Percentiles rank a stretch among this genome's conserved stretches.
Conservation (phyloP, 2,888 invertebrate genomes). For the Lamellibrachia columna region DNA sequence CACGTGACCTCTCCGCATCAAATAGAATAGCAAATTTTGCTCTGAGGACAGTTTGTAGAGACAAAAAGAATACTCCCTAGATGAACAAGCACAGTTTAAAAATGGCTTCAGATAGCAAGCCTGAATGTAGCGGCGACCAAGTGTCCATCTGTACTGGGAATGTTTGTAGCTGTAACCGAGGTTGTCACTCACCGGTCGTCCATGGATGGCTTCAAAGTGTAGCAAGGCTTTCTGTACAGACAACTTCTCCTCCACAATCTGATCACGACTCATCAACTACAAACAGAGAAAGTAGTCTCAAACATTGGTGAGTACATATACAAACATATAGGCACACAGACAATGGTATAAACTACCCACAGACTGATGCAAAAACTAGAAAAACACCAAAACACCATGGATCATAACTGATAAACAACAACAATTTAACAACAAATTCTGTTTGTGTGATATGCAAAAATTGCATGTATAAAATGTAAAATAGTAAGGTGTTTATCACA, state of each 20-base stretch:
- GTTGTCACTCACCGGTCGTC: constrained; percentile 74
- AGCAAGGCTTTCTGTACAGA: constrained; percentile 89
- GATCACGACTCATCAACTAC: constrained; percentile 77
- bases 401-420: neutral
- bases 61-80: too few species aligned
- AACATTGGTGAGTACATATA: neutral
- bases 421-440: neutral
- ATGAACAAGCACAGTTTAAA: too few species aligned
- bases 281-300: neutral
- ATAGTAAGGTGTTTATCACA: neutral
- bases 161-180: neutral
- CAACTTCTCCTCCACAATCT: constrained; percentile 88
- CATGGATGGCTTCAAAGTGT: constrained; percentile 87
- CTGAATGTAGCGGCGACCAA: too few species aligned
- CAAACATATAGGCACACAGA: neutral
- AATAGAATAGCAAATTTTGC: too few species aligned
- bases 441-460: too few species aligned
- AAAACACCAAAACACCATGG: neutral
- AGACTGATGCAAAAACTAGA: neutral
- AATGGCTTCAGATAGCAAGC: too few species aligned
- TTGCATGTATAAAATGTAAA: neutral
- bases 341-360: neutral
- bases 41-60: too few species aligned
- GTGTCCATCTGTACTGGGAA: neutral
- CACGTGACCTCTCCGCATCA: too few species aligned